These are phyloP conservation scores for Alosa sapidissima DNA, from an alignment of 2,797 vertebrate genomes.

Conservation along the genomic window DNA sequence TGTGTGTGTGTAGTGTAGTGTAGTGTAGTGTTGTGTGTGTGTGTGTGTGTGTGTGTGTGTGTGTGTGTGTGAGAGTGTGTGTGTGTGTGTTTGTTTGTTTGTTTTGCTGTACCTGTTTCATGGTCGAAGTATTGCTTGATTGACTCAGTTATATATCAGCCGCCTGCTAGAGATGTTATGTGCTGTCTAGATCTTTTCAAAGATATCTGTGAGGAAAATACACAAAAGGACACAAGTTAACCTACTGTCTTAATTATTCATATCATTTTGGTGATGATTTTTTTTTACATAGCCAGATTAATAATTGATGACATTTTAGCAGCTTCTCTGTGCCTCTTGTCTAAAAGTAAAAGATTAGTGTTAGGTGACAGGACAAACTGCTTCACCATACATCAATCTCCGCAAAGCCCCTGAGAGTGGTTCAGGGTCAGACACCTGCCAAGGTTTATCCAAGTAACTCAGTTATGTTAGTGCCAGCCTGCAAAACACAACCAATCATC, in stretches of 20 bases:
- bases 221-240: background rate
- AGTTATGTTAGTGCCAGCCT: background rate
- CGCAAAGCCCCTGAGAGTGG: slow-evolving; percentile 10
- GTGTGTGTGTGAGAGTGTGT: no score
- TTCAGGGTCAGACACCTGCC: slow-evolving; percentile 25
- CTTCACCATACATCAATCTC: slow-evolving; percentile 13
- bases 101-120: background rate
- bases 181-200: background rate
- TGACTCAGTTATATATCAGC: background rate
- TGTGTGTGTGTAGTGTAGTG: no score
- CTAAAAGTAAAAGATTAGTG: background rate
- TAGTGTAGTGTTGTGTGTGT: slow-evolving; percentile 27
- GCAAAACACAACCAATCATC: background rate
- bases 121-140: background rate
- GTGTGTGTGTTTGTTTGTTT: background rate
- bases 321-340: background rate
- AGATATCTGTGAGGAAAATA: background rate
- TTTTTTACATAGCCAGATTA: background rate
- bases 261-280: background rate
- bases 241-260: background rate
- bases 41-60: slow-evolving; percentile 9
- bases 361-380: background rate
- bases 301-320: background rate
- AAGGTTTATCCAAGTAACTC: slow-evolving; percentile 32
- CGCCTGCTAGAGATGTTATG: background rate